Evolutionary conservation across 2,888 invertebrate genomes (phyloP), one percentile per base, ranked within the genome.

Genomic region (Hyalella azteca): DNA sequence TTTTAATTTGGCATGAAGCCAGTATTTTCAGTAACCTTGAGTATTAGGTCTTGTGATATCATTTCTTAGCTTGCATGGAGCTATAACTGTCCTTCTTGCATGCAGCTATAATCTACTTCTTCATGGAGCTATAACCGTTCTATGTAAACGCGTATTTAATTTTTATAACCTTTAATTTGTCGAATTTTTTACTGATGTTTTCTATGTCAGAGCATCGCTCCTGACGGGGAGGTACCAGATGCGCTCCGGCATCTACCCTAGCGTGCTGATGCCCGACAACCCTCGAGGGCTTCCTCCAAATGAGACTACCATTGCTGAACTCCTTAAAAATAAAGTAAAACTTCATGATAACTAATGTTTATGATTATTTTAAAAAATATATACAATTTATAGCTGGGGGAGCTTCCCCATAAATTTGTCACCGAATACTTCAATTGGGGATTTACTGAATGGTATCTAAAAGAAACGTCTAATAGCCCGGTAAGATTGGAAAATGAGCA

Each of bases 171-270:
- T 45, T 45, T 45, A 15, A 45, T 2, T 15, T 15, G n/a, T 15
- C 22, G 49, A 49, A 22, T 15, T n/a, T 22, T 54, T 4, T 29
- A 4, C 26, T 54, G 22, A 7, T 26, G 26, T 3, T 7, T 7
- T 26, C 2, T 19, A 45, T 19, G n/a, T 1, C 54, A 84, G 86
- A 59, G 86, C 86, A 0, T 85, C 86, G 7, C 81, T 86, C 11
- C 81, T 86, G 15, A 86, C 86, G 13, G 85, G 86, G 0, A 81
- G 86, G 29, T 79, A 85, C 29, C 86, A 86, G 40, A 78, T 86
- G 0, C 80, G 86, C 4, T 85, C 85, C 22, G 86, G 86, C n/a
- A 83, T 86, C 22, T 85, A 85, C 40, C 85, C 85, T 0, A 79
- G 83, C 9, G 84, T 85, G 66, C 85, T 86, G 59, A 80, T 75